Evolutionary conservation across 2,888 invertebrate genomes (phyloP), one percentile per base, ranked within the genome.

Genomic region (Acheta domesticus): DNA sequence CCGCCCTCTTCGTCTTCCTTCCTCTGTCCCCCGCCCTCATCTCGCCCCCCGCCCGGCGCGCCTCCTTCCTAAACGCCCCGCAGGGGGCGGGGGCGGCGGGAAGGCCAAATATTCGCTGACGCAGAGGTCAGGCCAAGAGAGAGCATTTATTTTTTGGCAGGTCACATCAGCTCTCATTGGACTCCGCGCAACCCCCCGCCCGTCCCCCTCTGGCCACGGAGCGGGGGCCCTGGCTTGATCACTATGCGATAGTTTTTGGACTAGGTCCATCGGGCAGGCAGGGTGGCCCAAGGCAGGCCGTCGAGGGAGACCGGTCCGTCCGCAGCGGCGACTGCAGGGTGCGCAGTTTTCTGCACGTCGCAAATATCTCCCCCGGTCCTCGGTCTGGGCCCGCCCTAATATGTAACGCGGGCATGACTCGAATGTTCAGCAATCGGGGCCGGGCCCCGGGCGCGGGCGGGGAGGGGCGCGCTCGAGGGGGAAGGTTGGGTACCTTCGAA

Each of bases 181-280:
- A 36, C 36, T 36, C 36, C 8, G 36, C 36, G 36, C 36, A 36
- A 36, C 36, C 36, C 5, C 36, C n/a, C n/a, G n/a, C n/a, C n/a
- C n/a, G n/a, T n/a, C n/a, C n/a, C 36, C 36, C 36, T 8, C 36
- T 36, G 8, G 14, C 14, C n/a, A 12, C 16, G 14, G n/a, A 14
- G 3, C 8, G n/a, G 16, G 62, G 14, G 16, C 4, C n/a, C n/a
- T 62, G 14, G 62, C 62, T 62, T 62, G 62, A n/a, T 62, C 62
- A 62, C 62, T 62, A n/a, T 62, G 62, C 62, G 62, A 62, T 62
- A 62, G 62, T 62, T 62, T 62, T 62, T 62, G 62, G 62, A 62
- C 62, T 62, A 62, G 62, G 62, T 62, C 62, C 62, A 62, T 62
- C 14, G n/a, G 62, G n/a, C 14, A n/a, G 14, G n/a, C 16, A 62